Percentiles rank a stretch among this genome's conserved stretches.
phyloP scores from a whole-genome alignment of 2,888 invertebrate genomes.

The Nyleta sp. region DNA sequence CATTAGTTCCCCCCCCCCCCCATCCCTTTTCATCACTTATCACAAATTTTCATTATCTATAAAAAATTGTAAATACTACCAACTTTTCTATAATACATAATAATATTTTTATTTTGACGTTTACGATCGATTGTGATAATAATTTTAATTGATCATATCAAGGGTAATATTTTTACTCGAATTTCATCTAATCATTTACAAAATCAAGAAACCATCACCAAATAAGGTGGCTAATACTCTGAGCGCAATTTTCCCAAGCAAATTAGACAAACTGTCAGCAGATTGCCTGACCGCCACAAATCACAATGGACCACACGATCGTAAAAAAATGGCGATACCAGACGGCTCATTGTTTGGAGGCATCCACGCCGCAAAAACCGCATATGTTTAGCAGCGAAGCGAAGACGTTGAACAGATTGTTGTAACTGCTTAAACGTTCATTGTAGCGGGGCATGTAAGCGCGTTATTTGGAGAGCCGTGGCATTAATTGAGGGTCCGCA shows the following conservation, averaged over 20 bases:
- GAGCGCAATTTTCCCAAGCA: slow-evolving; percentile 33
- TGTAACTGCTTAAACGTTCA: slow-evolving; percentile 58
- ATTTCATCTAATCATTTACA: background rate
- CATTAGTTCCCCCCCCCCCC: slow-evolving; percentile 8
- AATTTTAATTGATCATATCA: too few species aligned
- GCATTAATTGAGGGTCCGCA: slow-evolving; percentile 62
- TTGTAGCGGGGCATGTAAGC: slow-evolving; percentile 57
- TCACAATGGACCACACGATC: slow-evolving; percentile 30
- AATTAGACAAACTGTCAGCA: slow-evolving; percentile 24
- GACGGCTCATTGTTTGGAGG: slow-evolving; percentile 48
- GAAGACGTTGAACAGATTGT: slow-evolving; percentile 58
- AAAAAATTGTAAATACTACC: too few species aligned
- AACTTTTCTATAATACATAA: too few species aligned
- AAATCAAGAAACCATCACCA: background rate
- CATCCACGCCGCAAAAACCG: slow-evolving; percentile 56
- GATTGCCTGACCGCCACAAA: slow-evolving; percentile 22
- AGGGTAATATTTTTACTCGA: too few species aligned
- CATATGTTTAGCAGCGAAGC: slow-evolving; percentile 52
- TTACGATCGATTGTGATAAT: too few species aligned
- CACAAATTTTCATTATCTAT: too few species aligned
- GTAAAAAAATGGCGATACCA: slow-evolving; percentile 27
- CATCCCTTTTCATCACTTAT: too few species aligned
- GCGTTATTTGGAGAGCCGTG: slow-evolving; percentile 59
- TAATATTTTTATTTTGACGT: too few species aligned
- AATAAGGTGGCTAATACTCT: background rate